Conservation (phyloP, 2,797 vertebrate species). For the Amblyopsis hoosieri region DNA sequence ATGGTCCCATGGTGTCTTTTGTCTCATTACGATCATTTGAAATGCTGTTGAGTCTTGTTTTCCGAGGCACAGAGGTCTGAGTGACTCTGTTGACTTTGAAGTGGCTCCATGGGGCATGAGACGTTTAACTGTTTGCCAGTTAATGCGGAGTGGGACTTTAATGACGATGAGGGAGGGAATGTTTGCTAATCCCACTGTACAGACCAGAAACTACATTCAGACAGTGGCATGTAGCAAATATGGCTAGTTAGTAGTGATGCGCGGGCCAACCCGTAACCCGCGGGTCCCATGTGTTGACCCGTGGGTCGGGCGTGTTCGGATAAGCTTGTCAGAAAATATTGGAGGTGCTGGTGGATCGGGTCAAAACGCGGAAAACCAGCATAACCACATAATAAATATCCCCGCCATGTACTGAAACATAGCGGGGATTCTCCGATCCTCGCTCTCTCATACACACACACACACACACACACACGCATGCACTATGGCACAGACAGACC, state of each 20-base stretch:
- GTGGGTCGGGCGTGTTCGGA: too few relatives aligned
- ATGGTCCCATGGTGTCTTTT: slow-evolving; percentile 53
- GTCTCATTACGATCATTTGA: slow-evolving; percentile 62
- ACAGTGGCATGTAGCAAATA: too few relatives aligned
- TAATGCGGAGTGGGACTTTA: slow-evolving; percentile 23
- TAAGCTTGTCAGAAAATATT: too few relatives aligned
- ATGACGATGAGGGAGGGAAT: not conserved
- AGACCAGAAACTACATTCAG: not conserved
- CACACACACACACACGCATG: not conserved
- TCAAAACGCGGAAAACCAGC: too few relatives aligned
- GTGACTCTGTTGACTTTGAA: slow-evolving; percentile 61
- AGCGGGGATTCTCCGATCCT: not conserved
- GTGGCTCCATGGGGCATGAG: slow-evolving; percentile 47
- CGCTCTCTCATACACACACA: too few relatives aligned
- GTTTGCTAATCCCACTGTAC: slow-evolving; percentile 11
- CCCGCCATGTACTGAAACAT: too few relatives aligned
- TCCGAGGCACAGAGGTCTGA: slow-evolving; percentile 51
- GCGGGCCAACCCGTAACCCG: too few relatives aligned
- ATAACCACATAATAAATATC: too few relatives aligned
- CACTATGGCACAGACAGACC: not conserved
- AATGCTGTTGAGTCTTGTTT: slow-evolving; percentile 49
- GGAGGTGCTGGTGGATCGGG: too few relatives aligned
- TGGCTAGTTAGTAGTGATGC: too few relatives aligned
- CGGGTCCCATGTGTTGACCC: too few relatives aligned
- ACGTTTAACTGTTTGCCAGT: slow-evolving; percentile 40